Evolutionary conservation across 2,888 invertebrate genomes (phyloP).

Genomic region (Drosophila merina): DNA sequence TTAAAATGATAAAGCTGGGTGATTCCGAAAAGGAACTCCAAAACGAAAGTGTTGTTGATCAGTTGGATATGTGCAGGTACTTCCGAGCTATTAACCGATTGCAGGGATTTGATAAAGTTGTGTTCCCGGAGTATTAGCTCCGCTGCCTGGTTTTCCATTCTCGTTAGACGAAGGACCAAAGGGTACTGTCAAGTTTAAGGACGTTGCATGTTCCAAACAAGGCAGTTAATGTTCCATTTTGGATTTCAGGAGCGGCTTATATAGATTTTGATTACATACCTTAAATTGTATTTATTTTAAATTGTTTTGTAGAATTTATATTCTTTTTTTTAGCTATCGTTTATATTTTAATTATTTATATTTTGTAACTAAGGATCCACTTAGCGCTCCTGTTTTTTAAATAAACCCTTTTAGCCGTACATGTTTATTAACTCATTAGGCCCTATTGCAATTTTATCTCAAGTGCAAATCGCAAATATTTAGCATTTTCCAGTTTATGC

Average conservation of each 20-base stretch:
- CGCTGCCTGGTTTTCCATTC: conserved; percentile 50
- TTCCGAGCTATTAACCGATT: conserved; percentile 6
- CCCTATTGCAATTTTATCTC: conserved; percentile 55
- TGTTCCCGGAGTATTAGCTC: conserved; percentile 50
- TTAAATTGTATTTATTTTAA: not conserved
- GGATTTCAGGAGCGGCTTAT: not conserved
- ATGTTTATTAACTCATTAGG: conserved; percentile 66
- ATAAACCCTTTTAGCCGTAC: conserved; percentile 15
- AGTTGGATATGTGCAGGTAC: not conserved
- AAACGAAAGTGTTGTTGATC: conserved; percentile 55
- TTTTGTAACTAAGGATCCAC: not conserved
- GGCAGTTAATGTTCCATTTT: not conserved
- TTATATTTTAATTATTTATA: not conserved
- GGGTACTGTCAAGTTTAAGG: conserved; percentile 49
- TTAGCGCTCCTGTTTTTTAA: conserved; percentile 32
- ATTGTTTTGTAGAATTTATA: not conserved
- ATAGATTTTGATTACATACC: not conserved
- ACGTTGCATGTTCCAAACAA: conserved; percentile 20
- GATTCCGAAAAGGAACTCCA: conserved; percentile 59
- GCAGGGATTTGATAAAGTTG: not conserved
- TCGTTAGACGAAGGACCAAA: conserved; percentile 34
- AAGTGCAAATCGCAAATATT: conserved; percentile 65
- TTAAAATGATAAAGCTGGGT: conserved; percentile 60
- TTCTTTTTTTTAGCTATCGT: not conserved
- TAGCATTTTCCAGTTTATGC: conserved; percentile 62